Conservation (phyloP, 2,797 vertebrate genomes). For the Vespertilio murinus region DNA sequence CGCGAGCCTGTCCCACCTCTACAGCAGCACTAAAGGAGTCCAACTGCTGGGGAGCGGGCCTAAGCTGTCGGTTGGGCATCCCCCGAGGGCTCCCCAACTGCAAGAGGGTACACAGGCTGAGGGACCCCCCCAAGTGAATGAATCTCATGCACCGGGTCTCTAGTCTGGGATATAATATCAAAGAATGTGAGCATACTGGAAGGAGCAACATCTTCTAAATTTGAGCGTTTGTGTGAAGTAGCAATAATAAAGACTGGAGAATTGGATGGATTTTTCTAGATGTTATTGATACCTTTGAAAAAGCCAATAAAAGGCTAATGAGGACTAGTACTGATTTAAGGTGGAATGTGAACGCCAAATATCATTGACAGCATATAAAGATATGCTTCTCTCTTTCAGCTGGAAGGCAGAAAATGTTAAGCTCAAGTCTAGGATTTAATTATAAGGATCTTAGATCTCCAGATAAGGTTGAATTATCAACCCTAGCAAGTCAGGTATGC, state of each 20-base stretch:
- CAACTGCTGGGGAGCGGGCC: no score
- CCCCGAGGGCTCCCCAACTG: no score
- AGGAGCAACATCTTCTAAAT: not conserved
- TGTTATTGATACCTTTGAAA: not conserved
- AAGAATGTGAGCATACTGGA: not conserved
- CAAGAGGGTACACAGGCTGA: no score
- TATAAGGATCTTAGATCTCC: not conserved
- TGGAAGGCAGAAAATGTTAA: not conserved
- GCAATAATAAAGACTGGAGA: not conserved
- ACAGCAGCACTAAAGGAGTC: no score
- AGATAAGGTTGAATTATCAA: conserved; percentile 19
- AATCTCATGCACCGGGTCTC: no score
- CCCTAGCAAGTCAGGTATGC: not conserved
- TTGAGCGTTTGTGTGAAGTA: conserved; percentile 38
- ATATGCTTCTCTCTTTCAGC: not conserved
- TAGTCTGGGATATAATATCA: not conserved
- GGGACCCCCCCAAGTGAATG: no score
- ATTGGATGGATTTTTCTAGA: not conserved
- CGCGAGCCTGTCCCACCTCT: no score
- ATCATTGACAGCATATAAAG: not conserved
- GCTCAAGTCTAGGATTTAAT: not conserved
- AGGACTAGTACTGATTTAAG: not conserved
- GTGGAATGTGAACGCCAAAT: not conserved
- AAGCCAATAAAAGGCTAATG: not conserved
- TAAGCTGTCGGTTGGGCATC: no score